Percentiles rank a stretch among this genome's conserved stretches.
phyloP scores from a whole-genome alignment of 2,888 invertebrate species.

The Caenorhabditis sinica region DNA sequence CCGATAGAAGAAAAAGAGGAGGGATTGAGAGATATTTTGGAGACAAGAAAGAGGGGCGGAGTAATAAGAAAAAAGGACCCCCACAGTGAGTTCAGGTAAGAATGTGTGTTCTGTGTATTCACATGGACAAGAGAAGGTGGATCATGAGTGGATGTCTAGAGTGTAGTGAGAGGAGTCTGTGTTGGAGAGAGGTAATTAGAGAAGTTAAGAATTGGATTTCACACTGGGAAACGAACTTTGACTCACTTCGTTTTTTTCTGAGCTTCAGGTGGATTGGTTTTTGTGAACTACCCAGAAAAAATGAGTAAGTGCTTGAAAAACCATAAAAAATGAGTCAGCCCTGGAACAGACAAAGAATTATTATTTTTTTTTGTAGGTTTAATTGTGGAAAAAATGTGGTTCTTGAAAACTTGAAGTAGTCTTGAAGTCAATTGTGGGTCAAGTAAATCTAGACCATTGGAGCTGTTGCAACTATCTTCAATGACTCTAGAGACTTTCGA shows the following conservation, averaged over 20 bases:
- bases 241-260: slow-evolving; percentile 31
- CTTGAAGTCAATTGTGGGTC: no score
- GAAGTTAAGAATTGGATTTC: slow-evolving; percentile 35
- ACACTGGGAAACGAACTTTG: slow-evolving; percentile 17
- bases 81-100: slow-evolving; percentile 45
- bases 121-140: slow-evolving; percentile 40
- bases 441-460: no score
- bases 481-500: no score
- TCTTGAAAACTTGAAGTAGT: no score
- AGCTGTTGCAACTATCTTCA: no score
- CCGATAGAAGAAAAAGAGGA: slow-evolving; percentile 43
- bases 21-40: slow-evolving; percentile 41
- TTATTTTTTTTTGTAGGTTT: no score
- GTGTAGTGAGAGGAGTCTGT: not conserved
- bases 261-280: not conserved
- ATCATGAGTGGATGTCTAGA: slow-evolving; percentile 21
- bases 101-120: slow-evolving; percentile 55
- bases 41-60: slow-evolving; percentile 46
- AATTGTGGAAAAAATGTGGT: no score
- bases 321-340: not conserved
- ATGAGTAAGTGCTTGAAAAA: not conserved
- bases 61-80: slow-evolving; percentile 29
- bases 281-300: not conserved
- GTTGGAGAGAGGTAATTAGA: slow-evolving; percentile 34
- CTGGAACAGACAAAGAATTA: no score